Base-by-base conservation (phyloP, 2,888 invertebrate genomes). In the Tetropium fuscum region DNA sequence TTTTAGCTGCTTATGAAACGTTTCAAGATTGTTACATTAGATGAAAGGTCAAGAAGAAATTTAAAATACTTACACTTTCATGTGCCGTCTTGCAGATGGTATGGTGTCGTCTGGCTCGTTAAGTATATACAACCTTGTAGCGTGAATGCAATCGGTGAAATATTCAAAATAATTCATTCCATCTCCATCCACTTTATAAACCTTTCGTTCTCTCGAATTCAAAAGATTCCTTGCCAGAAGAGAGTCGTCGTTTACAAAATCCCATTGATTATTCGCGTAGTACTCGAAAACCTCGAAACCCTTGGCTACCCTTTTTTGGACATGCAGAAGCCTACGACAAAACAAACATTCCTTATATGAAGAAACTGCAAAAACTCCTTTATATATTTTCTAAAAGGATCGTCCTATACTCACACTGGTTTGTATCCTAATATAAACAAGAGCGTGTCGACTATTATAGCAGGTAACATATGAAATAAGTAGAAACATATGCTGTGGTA, bases 231-330 rank as follows among this genome's bases (percentile, higher is more conserved):
- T 81, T 0, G 91, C 68, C 4, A 81, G 77, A 5, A 87, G 80
- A 0, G 89, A 86, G 63, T 88, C 87, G 45, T 88, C 85, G 13
- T 92, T 93, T 38, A 89, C 88, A 79, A 95, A 94, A 74, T 92
- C 91, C 96, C 97, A 97, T 63, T 94, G 93, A 76, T 93, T 93
- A 78, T 92, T 93, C 0, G 95, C 94, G 82, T 97, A 97, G 78
- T 95, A 96, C 76, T 95, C 93, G 74, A 97, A 91, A 0, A 93
- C 92, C 73, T 93, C 92, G 74, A 95, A 93, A 0, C 95, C 93
- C 82, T 94, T 93, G 65, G 86, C 87, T 70, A 97, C 91, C 41
- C 93, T 88, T 55, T 90, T 88, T 69, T 95, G 95, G 1, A 95
- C 90, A 45, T 90, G 87, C 74, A 92, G 90, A 75, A 95, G 84